These are phyloP conservation scores for Plectropomus leopardus DNA, from an alignment of 2,113 vertebrate species.

Conservation along the genomic window DNA sequence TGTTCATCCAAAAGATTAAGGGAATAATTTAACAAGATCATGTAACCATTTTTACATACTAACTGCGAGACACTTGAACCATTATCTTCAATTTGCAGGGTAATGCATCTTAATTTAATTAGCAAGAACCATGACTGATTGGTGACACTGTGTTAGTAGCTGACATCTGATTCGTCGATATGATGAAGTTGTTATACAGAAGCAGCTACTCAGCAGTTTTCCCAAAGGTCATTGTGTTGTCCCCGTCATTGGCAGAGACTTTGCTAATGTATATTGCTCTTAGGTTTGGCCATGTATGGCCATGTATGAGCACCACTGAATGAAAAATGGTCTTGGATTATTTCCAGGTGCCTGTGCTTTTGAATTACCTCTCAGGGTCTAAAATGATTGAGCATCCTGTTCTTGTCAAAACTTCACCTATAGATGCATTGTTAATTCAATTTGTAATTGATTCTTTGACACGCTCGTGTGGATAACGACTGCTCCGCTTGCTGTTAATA, in stretches of 20 bases:
- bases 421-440: conserved; percentile 45
- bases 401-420: conserved; percentile 34
- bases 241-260: conserved; percentile 37
- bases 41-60: not conserved
- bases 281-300: conserved; percentile 15
- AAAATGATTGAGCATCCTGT: conserved; percentile 34
- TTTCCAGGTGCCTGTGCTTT: conserved; percentile 55
- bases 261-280: conserved; percentile 57
- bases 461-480: conserved; percentile 24
- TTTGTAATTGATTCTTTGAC: conserved; percentile 62
- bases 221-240: conserved; percentile 43
- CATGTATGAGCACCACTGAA: conserved; percentile 28
- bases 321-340: conserved; percentile 50
- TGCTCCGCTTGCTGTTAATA: conserved; percentile 41
- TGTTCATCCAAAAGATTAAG: not conserved
- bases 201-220: conserved; percentile 56
- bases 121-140: not conserved
- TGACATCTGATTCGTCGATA: conserved; percentile 18
- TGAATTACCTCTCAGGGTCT: conserved; percentile 41
- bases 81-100: not conserved
- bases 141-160: not conserved
- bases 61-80: not conserved
- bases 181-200: conserved; percentile 16
- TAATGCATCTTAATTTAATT: not conserved
- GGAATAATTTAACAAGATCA: not conserved